Conservation (phyloP, 2,888 invertebrate genomes). For the Tachina grossa region DNA sequence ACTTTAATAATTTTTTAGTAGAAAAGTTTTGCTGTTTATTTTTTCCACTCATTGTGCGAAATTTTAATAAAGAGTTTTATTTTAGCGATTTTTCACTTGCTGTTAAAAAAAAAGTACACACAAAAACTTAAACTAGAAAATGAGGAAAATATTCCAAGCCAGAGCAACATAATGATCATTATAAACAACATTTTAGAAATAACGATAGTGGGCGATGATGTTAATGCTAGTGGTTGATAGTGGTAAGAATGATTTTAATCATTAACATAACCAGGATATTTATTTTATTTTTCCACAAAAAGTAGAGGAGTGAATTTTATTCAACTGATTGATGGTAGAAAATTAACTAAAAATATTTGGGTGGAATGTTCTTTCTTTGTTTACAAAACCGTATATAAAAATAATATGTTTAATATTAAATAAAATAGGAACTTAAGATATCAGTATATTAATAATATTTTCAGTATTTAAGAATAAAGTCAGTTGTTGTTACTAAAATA, state of each 20-base stretch:
- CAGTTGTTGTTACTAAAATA: too few species aligned
- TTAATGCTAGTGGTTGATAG: not conserved
- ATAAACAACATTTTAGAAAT: conserved; percentile 16
- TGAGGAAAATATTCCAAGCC: conserved; percentile 20
- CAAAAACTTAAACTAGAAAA: conserved; percentile 1
- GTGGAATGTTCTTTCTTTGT: conserved; percentile 7
- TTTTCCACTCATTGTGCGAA: conserved; percentile 50
- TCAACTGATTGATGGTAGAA: not conserved
- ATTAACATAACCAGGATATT: conserved; percentile 42
- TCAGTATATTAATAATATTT: too few species aligned
- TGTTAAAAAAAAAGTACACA: conserved; percentile 34
- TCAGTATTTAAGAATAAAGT: too few species aligned
- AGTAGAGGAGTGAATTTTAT: not conserved
- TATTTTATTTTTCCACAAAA: not conserved
- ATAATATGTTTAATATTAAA: not conserved
- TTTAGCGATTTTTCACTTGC: conserved; percentile 58
- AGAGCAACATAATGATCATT: conserved; percentile 50
- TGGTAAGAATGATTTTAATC: conserved; percentile 46
- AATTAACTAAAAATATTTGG: not conserved
- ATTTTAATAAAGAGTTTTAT: conserved; percentile 68
- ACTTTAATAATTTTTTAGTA: conserved; percentile 73
- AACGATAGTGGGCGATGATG: conserved; percentile 27
- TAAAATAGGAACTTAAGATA: not conserved
- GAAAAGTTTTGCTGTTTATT: conserved; percentile 74
- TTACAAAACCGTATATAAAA: not conserved